A percentile compares a stretch with the other conserved stretches of the same genome.
These are phyloP conservation scores for Leptinotarsa defecta DNA, from an alignment of 1,140 invertebrate genomes.

Conservation along the genomic window DNA sequence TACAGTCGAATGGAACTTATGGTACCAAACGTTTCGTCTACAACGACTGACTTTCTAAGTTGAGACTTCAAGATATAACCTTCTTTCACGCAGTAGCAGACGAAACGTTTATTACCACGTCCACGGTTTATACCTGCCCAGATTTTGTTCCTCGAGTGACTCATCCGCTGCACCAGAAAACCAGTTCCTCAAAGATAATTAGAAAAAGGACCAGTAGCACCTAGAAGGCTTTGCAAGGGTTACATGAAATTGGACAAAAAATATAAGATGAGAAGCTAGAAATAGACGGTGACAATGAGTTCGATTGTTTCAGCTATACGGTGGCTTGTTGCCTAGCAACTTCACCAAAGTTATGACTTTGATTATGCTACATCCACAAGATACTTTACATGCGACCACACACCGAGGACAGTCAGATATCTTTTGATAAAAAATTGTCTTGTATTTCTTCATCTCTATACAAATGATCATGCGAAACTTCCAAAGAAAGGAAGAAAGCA, in stretches of 20 bases:
- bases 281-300: conserved; percentile 22
- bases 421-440: background rate
- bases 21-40: too few species aligned
- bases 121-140: too few species aligned
- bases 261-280: background rate
- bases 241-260: conserved; percentile 24
- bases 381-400: background rate
- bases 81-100: too few species aligned
- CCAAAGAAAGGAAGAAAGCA: too few species aligned
- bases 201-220: background rate
- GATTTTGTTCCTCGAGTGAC: background rate
- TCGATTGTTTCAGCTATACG: conserved; percentile 25
- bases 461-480: too few species aligned
- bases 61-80: too few species aligned
- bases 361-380: background rate
- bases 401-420: background rate
- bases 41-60: too few species aligned
- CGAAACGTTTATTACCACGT: too few species aligned
- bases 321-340: conserved; percentile 13
- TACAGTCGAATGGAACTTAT: too few species aligned
- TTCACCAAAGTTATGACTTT: background rate
- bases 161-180: background rate
- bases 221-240: background rate
- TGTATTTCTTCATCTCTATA: too few species aligned
- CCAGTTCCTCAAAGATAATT: background rate